These are phyloP conservation scores for Gryon sp. DNA, from an alignment of 1,140 invertebrate species.

Conservation along the genomic window DNA sequence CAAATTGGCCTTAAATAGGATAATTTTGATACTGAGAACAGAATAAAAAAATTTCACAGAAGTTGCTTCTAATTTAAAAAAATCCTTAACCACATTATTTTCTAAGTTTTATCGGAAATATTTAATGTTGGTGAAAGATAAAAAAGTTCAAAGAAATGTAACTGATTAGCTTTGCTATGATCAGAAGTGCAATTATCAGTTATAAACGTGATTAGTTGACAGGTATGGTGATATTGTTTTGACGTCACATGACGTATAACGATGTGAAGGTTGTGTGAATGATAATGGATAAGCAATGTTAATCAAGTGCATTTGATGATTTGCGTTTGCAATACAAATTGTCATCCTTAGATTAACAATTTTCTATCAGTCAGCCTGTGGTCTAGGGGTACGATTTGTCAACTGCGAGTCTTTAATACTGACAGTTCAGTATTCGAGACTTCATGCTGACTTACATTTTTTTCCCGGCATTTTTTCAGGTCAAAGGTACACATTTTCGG, in stretches of 20 bases:
- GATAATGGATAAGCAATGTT: constrained; percentile 48
- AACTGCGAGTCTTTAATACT: constrained; percentile 51
- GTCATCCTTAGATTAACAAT: constrained; percentile 64
- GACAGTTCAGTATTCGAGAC: constrained; percentile 73
- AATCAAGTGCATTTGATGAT: constrained; percentile 30
- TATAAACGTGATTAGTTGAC: constrained; percentile 4
- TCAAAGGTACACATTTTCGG: constrained; percentile 66
- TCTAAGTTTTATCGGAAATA: no score
- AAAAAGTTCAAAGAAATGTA: no score
- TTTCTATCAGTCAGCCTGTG: constrained; percentile 74
- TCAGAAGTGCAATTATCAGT: constrained; percentile 16
- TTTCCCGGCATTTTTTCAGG: constrained; percentile 72
- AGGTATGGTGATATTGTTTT: constrained; percentile 20
- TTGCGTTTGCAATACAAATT: constrained; percentile 52
- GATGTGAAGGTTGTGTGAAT: constrained; percentile 36
- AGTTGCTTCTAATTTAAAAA: no score
- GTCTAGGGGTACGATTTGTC: constrained; percentile 74
- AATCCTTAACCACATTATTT: no score
- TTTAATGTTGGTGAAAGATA: no score
- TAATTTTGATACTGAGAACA: no score
- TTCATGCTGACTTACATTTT: constrained; percentile 78
- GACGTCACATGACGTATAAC: constrained; percentile 6
- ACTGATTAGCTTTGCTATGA: no score
- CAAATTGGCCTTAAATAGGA: no score
- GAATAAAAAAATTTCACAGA: no score